A percentile compares a stretch with the other conserved stretches of the same genome.
phyloP scores from a whole-genome alignment of 1,140 invertebrate genomes.

The Antheraea mylitta region DNA sequence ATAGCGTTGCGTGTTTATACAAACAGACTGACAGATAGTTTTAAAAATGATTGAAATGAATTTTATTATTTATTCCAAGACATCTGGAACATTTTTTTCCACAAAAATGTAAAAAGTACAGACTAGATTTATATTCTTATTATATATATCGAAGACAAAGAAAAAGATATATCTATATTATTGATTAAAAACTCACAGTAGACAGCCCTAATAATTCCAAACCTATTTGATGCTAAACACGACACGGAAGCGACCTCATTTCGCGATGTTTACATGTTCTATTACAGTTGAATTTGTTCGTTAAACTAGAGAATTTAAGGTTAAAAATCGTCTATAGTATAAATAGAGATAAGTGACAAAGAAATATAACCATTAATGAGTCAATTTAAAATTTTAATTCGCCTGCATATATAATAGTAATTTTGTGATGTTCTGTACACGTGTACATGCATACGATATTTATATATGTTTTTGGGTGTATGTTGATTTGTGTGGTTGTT shows the following conservation, averaged over 20 bases:
- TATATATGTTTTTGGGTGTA: no score
- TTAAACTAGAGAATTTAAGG: not conserved
- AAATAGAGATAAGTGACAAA: not conserved
- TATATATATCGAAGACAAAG: no score
- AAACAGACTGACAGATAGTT: no score
- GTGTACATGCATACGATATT: not conserved
- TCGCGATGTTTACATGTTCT: not conserved
- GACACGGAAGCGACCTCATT: conserved; percentile 1
- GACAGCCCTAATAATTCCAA: conserved; percentile 2
- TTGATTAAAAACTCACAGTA: not conserved
- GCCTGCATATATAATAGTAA: not conserved
- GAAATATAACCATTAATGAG: not conserved
- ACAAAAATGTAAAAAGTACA: no score
- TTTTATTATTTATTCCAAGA: no score
- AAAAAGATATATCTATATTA: not conserved
- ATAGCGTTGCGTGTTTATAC: no score
- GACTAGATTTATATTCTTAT: no score
- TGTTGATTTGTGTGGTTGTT: no score
- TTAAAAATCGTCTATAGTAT: not conserved
- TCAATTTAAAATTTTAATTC: conserved; percentile 4
- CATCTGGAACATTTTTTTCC: no score
- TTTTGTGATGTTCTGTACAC: not conserved
- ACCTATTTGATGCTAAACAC: conserved; percentile 4
- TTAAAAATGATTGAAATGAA: no score
- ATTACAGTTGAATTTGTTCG: not conserved